Conservation (phyloP, 2,797 vertebrate genomes). For the Taenioides sp. region DNA sequence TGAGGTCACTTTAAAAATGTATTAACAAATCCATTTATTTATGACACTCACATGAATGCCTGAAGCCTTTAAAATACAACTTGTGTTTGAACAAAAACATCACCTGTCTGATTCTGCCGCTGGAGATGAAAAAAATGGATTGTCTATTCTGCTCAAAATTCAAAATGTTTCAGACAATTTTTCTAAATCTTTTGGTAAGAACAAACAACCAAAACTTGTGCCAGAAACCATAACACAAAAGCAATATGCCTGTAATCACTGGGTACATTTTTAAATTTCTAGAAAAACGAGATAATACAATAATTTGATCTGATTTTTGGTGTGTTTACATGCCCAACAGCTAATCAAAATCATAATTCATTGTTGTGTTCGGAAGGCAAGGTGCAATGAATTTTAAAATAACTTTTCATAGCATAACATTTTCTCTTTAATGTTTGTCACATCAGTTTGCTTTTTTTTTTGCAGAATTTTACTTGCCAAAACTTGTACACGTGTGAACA, state of each 20-base stretch:
- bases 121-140: neutral
- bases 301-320: too few species aligned
- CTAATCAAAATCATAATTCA: too few species aligned
- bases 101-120: neutral
- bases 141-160: neutral
- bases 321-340: too few species aligned
- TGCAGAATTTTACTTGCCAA: neutral
- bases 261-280: neutral
- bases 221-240: neutral
- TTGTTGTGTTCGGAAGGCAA: too few species aligned
- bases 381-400: neutral
- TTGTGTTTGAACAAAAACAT: neutral
- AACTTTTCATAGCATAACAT: neutral
- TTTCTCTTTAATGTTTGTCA: neutral
- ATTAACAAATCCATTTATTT: constrained; percentile 7
- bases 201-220: neutral
- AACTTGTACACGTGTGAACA: too few species aligned
- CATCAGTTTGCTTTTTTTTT: too few species aligned
- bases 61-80: neutral
- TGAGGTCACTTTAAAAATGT: constrained; percentile 9
- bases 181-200: neutral
- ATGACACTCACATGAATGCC: neutral
- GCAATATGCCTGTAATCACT: neutral
- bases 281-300: too few species aligned
- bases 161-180: neutral